These are phyloP conservation scores for Mesaphorura yosii DNA, from an alignment of 1,140 invertebrate genomes.

Conservation along the genomic window DNA sequence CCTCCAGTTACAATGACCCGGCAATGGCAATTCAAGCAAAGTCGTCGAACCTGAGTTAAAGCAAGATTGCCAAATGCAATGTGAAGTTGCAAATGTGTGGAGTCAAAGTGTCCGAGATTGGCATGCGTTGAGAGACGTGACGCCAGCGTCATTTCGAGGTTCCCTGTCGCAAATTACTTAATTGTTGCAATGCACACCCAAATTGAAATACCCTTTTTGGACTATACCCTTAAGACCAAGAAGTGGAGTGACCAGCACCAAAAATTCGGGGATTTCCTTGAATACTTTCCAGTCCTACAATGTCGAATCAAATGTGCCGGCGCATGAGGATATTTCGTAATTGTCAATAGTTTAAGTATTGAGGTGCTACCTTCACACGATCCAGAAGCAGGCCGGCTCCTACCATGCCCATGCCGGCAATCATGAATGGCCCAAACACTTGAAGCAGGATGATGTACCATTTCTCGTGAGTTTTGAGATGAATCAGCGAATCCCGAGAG, in stretches of 20 bases:
- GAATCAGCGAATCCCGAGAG: too few relatives aligned
- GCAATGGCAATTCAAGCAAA: too few relatives aligned
- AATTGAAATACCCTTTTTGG: too few relatives aligned
- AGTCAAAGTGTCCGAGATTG: constrained; percentile 68
- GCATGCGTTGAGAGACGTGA: constrained; percentile 87
- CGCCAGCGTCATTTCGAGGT: constrained; percentile 94
- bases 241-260: constrained; percentile 84
- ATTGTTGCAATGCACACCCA: too few relatives aligned
- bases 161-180: too few relatives aligned
- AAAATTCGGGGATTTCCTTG: constrained; percentile 62
- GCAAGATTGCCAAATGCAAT: constrained; percentile 83
- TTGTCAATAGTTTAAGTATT: too few relatives aligned
- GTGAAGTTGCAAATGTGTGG: constrained; percentile 53
- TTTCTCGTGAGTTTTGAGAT: too few relatives aligned
- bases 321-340: too few relatives aligned
- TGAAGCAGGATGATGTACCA: background rate
- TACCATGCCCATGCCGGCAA: constrained; percentile 88
- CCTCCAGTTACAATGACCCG: constrained; percentile 3
- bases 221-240: constrained; percentile 90
- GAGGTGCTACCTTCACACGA: constrained; percentile 40
- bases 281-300: constrained; percentile 76
- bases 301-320: too few relatives aligned
- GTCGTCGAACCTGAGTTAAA: constrained; percentile 68
- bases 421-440: constrained; percentile 63
- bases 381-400: constrained; percentile 77